These are phyloP conservation scores for Lipophrys pholis DNA, from an alignment of 2,113 vertebrate species.

Conservation along the genomic window DNA sequence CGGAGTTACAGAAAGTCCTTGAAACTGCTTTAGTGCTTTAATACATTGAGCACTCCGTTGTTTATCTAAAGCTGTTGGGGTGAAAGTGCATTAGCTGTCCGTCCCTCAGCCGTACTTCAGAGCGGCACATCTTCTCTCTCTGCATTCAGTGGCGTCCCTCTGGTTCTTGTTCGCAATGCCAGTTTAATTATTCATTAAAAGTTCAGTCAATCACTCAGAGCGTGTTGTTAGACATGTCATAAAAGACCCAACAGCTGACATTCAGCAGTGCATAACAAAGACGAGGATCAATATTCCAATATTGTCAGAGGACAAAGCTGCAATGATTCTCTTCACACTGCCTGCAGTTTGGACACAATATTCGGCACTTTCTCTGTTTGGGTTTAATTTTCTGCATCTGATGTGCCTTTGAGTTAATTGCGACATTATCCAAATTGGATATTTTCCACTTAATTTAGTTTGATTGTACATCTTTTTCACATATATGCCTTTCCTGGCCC, in stretches of 20 bases:
- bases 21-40: neutral
- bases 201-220: slow-evolving; percentile 41
- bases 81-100: neutral
- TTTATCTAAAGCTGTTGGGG: slow-evolving; percentile 6
- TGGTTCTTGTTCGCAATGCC: neutral
- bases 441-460: too few species aligned
- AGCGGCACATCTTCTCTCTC: neutral
- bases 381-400: neutral
- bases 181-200: slow-evolving; percentile 68
- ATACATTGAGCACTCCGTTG: neutral
- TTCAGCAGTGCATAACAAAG: slow-evolving; percentile 48
- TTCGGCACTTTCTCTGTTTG: neutral
- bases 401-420: neutral
- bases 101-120: slow-evolving; percentile 3
- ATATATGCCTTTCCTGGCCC: too few species aligned
- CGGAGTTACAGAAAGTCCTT: neutral
- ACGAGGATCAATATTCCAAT: slow-evolving; percentile 59
- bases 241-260: slow-evolving; percentile 57
- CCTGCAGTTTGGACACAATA: neutral
- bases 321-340: slow-evolving; percentile 19
- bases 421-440: neutral
- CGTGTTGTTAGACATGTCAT: slow-evolving; percentile 53
- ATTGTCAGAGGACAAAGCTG: slow-evolving; percentile 45
- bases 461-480: too few species aligned
- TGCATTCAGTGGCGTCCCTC: neutral